phyloP scores from a whole-genome alignment of 1,140 invertebrate species.

The roundworm (Caenorhabditis elegans) region DNA sequence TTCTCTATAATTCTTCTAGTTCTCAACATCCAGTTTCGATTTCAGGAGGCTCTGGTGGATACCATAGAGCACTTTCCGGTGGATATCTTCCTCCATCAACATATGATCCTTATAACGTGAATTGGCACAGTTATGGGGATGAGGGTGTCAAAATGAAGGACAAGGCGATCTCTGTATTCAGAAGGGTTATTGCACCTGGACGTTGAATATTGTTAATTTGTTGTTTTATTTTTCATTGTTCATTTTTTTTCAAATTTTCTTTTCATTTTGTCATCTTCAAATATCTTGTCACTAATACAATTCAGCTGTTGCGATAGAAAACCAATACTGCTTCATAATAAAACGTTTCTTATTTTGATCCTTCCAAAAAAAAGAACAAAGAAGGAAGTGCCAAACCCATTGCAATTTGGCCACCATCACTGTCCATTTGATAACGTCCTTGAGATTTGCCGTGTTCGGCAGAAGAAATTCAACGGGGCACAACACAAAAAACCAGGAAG shows the following conservation, averaged over 20 bases:
- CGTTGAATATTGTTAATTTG: not conserved
- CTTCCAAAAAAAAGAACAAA: no score
- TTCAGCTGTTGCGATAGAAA: not conserved
- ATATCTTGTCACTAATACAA: not conserved
- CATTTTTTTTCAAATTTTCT: not conserved
- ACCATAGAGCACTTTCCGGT: slow-evolving; percentile 22
- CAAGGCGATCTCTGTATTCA: slow-evolving; percentile 8
- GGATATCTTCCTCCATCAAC: slow-evolving; percentile 19
- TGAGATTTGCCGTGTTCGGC: not conserved
- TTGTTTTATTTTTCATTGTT: not conserved
- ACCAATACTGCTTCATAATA: slow-evolving; percentile 12
- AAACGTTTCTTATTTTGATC: not conserved
- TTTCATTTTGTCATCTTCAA: no score
- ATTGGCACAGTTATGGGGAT: slow-evolving; percentile 36
- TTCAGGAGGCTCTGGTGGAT: slow-evolving; percentile 30
- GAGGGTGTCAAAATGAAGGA: slow-evolving; percentile 29
- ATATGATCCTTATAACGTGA: slow-evolving; percentile 31
- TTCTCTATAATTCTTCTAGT: no score
- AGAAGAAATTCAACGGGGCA: not conserved
- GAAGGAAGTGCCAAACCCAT: no score
- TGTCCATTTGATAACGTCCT: not conserved
- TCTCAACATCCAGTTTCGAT: not conserved
- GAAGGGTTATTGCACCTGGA: not conserved
- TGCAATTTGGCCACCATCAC: not conserved
- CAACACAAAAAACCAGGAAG: slow-evolving; percentile 18